Conservation (phyloP, 1,140 invertebrate species). For the Drosophila asahinai region DNA sequence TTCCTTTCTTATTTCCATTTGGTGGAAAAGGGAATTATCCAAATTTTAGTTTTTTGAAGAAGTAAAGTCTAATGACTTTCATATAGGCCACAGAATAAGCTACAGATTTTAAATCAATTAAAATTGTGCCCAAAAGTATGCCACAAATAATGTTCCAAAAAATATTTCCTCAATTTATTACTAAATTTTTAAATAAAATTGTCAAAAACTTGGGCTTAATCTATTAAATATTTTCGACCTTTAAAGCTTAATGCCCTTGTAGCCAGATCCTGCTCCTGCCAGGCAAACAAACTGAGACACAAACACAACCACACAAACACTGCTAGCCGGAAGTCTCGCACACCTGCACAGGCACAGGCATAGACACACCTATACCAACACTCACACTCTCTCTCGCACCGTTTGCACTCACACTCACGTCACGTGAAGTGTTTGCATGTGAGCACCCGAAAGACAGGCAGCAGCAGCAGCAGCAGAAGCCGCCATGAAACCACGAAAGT, state of each 20-base stretch:
- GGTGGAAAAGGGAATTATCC: not conserved
- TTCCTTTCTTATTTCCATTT: too few species aligned
- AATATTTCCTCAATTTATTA: not conserved
- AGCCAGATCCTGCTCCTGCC: conserved; percentile 44
- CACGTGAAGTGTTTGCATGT: conserved; percentile 76
- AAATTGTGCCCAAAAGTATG: not conserved
- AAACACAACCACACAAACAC: conserved; percentile 36
- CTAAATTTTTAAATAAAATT: not conserved
- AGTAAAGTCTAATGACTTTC: not conserved
- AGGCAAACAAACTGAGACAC: conserved; percentile 25
- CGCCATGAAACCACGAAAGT: conserved; percentile 9
- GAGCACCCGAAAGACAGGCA: conserved; percentile 60
- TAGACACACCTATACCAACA: conserved; percentile 28
- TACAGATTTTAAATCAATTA: too few species aligned
- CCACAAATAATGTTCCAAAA: too few species aligned
- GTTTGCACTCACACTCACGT: conserved; percentile 43
- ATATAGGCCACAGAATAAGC: not conserved
- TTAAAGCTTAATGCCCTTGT: conserved; percentile 11
- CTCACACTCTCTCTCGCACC: conserved; percentile 33
- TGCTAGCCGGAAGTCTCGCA: conserved; percentile 30
- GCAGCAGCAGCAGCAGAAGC: conserved; percentile 29
- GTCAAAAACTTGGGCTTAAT: not conserved
- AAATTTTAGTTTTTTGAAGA: not conserved
- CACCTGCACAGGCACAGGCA: conserved; percentile 47
- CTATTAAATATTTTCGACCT: not conserved